Evolutionary conservation across 2,797 vertebrate genomes (phyloP), one percentile per base, ranked within the genome.

Genomic region (Hemibagrus guttatus): DNA sequence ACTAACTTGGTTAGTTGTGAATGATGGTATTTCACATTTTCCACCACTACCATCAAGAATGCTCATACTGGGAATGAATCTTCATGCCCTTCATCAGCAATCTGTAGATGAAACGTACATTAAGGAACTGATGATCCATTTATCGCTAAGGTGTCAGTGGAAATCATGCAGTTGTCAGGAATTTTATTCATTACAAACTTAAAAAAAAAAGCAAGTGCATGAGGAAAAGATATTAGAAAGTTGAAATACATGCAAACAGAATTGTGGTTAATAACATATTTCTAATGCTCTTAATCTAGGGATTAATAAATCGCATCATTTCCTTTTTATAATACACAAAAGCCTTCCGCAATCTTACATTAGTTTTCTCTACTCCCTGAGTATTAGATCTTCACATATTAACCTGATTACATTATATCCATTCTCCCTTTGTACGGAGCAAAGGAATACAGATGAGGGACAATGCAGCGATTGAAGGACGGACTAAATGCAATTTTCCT

Each of bases 401-500:
- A 28, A 75, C 42, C 61, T 58, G 59, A 83, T 87, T 52, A 11
- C 59, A 28, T 81, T 17, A 71, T n/a, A 23, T 78, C 26, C 14
- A 31, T 42, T 8, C 17, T 86, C 14, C 23, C 49, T 26, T 66
- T 46, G 46, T 12, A 64, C 2, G 3, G 42, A 66, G 63, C 35
- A 42, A 64, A 75, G 31, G 9, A 31, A 84, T 13, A 83, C 71
- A 68, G 61, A 56, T 35, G n/a, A 86, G 23, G 56, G 26, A 52
- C 54, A 82, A 12, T 31, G 63, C 78, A 71, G n/a, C 54, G 64
- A 28, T 26, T 23, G n/a, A 87, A 78, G 16, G 26, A 16, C 28
- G 74, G 23, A 58, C 9, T 71, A 61, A 49, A 80, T 46, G 31
- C 26, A 85, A 85, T 75, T 35, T 39, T 66, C n/a, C 69, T 83